Conservation (phyloP, 1,140 invertebrate genomes). For the Lerema accius region DNA sequence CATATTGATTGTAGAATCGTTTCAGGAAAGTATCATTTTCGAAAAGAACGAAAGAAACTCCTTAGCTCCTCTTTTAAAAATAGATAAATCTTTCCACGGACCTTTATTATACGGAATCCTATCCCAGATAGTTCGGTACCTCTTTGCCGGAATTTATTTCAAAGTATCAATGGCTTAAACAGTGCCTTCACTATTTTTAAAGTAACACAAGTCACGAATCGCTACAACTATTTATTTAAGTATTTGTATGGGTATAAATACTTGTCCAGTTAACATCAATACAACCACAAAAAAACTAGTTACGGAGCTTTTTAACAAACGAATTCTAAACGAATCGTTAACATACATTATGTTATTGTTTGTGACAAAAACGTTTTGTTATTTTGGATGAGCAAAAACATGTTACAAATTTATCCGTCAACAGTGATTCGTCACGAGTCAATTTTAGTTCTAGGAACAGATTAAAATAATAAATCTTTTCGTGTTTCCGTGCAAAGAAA, state of each 20-base stretch:
- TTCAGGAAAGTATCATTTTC: no score
- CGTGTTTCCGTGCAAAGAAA: neutral
- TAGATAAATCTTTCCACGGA: no score
- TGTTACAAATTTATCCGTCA: neutral
- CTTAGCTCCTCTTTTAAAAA: no score
- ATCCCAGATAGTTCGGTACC: no score
- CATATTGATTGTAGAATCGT: no score
- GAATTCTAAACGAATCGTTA: neutral
- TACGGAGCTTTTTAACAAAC: constrained; percentile 11
- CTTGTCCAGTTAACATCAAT: neutral
- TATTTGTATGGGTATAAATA: no score
- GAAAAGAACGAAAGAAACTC: no score
- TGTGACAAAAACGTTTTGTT: neutral
- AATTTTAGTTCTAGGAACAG: neutral
- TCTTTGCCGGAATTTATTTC: neutral
- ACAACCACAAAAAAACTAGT: constrained; percentile 11
- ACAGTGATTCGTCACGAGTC: neutral
- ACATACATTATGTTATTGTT: neutral
- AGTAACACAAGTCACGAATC: neutral
- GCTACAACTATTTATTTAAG: neutral
- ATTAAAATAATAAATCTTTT: neutral
- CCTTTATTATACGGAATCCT: neutral
- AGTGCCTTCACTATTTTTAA: neutral
- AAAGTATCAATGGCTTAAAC: neutral
- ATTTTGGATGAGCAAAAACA: neutral